A percentile compares a stretch with the other conserved stretches of the same genome.
Conservation (phyloP, 2,113 vertebrate species). For the Proteles cristata region DNA sequence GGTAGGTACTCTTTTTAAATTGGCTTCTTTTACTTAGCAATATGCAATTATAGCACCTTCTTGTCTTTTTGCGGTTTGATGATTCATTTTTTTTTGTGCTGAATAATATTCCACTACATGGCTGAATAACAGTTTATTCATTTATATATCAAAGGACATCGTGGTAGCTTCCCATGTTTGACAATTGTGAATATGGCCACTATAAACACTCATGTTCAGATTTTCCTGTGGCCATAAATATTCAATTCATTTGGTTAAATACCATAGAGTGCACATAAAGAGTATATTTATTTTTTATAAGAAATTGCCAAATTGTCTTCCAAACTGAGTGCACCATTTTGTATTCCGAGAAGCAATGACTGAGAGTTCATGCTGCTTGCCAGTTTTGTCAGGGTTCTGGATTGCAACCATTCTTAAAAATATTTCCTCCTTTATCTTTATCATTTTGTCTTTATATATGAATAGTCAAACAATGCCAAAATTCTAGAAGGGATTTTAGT, state of each 20-base stretch:
- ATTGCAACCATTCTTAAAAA: not conserved
- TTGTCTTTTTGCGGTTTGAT: not conserved
- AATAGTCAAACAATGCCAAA: not conserved
- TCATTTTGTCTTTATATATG: not conserved
- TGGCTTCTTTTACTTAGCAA: not conserved
- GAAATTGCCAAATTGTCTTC: not conserved
- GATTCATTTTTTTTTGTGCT: not conserved
- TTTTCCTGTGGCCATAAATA: not conserved
- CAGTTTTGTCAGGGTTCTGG: not conserved
- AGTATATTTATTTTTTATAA: not conserved
- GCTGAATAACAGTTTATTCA: not conserved
- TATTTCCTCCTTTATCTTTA: not conserved
- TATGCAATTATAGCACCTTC: not conserved
- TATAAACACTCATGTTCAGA: not conserved
- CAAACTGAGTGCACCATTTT: not conserved
- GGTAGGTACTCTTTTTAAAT: not conserved
- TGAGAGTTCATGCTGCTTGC: not conserved
- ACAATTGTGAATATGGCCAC: not conserved
- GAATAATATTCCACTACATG: not conserved
- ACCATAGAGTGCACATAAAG: not conserved
- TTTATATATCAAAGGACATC: not conserved
- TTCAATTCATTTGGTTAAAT: not conserved
- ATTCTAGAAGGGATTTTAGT: not conserved
- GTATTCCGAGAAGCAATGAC: not conserved
- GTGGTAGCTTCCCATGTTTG: not conserved